phyloP scores from a whole-genome alignment of 2,797 vertebrate species.

The Ctenochaetus hawaiiensis region DNA sequence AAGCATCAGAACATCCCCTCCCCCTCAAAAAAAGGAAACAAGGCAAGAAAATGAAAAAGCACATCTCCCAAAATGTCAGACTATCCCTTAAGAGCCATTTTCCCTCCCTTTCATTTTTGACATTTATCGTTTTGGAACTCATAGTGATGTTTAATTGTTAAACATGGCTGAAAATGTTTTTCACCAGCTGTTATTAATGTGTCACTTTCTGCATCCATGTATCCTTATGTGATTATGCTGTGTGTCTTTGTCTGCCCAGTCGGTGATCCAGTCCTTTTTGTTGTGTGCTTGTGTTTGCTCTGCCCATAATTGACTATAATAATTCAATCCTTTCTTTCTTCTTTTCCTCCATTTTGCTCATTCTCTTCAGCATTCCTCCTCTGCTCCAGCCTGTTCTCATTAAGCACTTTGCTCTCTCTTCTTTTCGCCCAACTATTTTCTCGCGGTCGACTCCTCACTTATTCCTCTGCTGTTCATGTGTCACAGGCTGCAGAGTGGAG shows the following conservation, averaged over 20 bases:
- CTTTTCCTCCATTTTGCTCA: constrained; percentile 40
- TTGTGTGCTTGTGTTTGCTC: constrained; percentile 29
- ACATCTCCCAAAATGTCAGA: not conserved
- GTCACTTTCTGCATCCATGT: not conserved
- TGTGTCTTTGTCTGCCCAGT: constrained; percentile 29
- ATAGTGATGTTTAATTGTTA: constrained; percentile 4
- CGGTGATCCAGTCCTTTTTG: constrained; percentile 36
- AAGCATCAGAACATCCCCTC: not conserved
- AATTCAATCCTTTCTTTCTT: constrained; percentile 48
- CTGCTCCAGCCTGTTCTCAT: constrained; percentile 64
- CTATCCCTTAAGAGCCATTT: not conserved
- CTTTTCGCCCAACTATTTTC: constrained; percentile 46
- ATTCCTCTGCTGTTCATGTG: constrained; percentile 59
- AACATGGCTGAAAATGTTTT: constrained; percentile 11
- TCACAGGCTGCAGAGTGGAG: constrained; percentile 46
- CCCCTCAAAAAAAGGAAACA: not conserved
- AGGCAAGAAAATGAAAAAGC: not conserved
- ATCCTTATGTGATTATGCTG: constrained; percentile 16
- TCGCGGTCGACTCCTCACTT: constrained; percentile 27
- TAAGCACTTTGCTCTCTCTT: constrained; percentile 50
- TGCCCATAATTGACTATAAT: constrained; percentile 42
- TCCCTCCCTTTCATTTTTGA: not conserved
- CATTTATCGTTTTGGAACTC: not conserved
- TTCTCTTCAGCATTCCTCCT: constrained; percentile 64
- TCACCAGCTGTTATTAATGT: constrained; percentile 19